Percentiles rank a stretch among this genome's conserved stretches.
Conservation (phyloP, 2,113 vertebrate genomes). For the Gulo gulo region DNA sequence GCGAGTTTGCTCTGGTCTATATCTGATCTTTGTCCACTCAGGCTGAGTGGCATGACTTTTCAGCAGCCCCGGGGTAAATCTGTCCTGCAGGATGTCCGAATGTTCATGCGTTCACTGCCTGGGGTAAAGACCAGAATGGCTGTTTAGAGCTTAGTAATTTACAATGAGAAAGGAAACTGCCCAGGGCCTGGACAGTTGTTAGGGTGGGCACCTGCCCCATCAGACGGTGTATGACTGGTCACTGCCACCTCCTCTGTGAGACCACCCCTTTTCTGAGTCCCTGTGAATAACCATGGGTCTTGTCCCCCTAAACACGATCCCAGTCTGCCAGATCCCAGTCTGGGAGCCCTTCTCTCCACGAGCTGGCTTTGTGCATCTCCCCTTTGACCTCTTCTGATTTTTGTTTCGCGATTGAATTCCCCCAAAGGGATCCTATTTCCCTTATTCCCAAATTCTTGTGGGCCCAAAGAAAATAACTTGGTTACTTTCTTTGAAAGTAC, state of each 20-base stretch:
- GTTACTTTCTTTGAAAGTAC: not conserved
- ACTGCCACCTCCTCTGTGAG: not conserved
- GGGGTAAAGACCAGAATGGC: not conserved
- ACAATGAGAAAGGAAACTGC: not conserved
- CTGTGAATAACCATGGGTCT: not conserved
- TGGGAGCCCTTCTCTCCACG: not conserved
- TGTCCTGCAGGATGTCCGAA: too few relatives aligned
- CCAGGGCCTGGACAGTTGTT: not conserved
- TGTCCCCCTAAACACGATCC: not conserved
- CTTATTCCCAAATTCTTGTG: not conserved
- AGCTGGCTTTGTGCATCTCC: not conserved
- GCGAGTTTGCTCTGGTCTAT: not conserved
- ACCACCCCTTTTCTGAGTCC: not conserved
- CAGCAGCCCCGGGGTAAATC: not conserved
- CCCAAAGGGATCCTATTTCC: not conserved
- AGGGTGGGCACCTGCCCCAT: not conserved
- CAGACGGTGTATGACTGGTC: not conserved
- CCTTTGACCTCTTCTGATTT: not conserved
- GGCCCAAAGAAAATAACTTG: not conserved
- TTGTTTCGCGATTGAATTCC: not conserved
- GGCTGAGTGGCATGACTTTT: not conserved
- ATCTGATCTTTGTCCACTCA: not conserved
- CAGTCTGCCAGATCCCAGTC: rapidly evolving
- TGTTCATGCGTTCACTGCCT: not conserved
- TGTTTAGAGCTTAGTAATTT: not conserved